phyloP scores from a whole-genome alignment of 1,140 invertebrate genomes.

The Gonatopus flavifemur region DNA sequence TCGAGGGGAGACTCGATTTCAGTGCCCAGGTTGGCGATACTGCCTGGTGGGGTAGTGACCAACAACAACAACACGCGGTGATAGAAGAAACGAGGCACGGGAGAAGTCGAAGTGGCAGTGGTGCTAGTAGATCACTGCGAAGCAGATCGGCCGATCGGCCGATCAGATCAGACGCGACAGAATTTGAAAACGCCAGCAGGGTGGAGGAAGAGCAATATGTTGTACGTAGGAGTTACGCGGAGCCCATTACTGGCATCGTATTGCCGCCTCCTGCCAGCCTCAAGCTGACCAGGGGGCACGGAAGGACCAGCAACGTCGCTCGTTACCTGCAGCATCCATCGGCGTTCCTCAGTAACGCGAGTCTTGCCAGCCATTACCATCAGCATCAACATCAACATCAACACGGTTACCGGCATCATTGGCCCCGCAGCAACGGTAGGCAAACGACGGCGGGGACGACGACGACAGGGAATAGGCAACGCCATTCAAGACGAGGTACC shows the following conservation, averaged over 20 bases:
- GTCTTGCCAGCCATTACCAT: conserved; percentile 44
- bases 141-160: conserved; percentile 27
- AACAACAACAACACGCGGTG: too few species aligned
- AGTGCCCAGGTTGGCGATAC: conserved; percentile 29
- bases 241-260: conserved; percentile 45
- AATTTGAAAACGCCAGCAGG: conserved; percentile 39
- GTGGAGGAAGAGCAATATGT: conserved; percentile 55
- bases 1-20: conserved; percentile 22
- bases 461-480: too few species aligned
- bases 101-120: conserved; percentile 10
- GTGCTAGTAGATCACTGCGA: conserved; percentile 17
- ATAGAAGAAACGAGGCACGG: conserved; percentile 18
- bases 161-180: conserved; percentile 21
- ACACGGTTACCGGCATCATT: conserved; percentile 18
- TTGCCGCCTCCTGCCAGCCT: conserved; percentile 31
- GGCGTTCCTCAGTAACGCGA: too few species aligned
- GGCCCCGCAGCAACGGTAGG: conserved; percentile 22
- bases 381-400: conserved; percentile 41
- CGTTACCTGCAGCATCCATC: conserved; percentile 50
- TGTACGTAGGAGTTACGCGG: conserved; percentile 42
- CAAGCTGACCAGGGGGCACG: conserved; percentile 57
- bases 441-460: conserved; percentile 34
- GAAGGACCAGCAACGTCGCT: conserved; percentile 30
- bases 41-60: conserved; percentile 23
- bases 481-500: conserved; percentile 47